Conservation (phyloP, 2,113 vertebrate genomes). For the Zootoca vivipara region DNA sequence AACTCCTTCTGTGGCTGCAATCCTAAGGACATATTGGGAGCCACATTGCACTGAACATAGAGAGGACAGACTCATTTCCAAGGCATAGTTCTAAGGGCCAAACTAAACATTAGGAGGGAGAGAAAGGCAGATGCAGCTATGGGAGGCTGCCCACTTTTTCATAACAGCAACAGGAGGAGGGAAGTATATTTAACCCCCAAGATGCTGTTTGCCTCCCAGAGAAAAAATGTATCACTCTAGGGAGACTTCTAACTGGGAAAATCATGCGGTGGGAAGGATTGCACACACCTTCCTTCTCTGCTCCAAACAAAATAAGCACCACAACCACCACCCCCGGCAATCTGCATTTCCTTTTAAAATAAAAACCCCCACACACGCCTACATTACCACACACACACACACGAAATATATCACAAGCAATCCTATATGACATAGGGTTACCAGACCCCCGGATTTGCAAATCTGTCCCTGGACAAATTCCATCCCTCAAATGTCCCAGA, state of each 20-base stretch:
- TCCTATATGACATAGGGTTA: too few species aligned
- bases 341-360: background rate
- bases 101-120: background rate
- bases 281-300: background rate
- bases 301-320: background rate
- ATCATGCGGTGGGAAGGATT: background rate
- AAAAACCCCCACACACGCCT: background rate
- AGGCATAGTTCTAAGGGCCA: background rate
- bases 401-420: too few species aligned
- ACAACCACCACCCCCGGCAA: too few species aligned
- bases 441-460: too few species aligned
- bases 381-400: too few species aligned
- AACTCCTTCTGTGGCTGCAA: background rate
- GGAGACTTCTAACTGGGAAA: background rate
- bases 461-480: too few species aligned
- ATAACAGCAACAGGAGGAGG: background rate
- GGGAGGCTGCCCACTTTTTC: background rate
- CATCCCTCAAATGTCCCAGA: too few species aligned
- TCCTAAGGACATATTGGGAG: background rate
- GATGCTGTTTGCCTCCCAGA: background rate
- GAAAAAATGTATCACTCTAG: background rate
- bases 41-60: background rate
- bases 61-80: background rate
- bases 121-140: too few species aligned
- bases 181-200: background rate